These are phyloP conservation scores for Lissonota sp. DNA, from an alignment of 2,888 invertebrate species.

Conservation along the genomic window DNA sequence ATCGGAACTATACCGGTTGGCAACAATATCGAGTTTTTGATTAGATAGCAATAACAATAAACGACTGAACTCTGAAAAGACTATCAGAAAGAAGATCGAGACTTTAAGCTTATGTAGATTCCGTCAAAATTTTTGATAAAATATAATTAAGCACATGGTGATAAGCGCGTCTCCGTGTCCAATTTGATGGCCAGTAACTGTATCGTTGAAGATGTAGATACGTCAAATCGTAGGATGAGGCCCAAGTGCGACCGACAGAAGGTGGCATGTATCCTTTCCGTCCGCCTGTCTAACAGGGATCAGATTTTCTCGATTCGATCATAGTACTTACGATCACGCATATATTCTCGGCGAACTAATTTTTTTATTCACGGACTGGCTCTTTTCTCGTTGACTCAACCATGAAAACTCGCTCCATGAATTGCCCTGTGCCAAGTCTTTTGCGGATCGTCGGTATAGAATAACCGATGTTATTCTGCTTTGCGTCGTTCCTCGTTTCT, in stretches of 20 bases:
- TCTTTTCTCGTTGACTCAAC: constrained; percentile 82
- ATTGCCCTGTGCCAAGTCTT: constrained; percentile 44
- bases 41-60: no score
- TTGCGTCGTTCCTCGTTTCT: constrained; percentile 58
- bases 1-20: no score
- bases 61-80: no score
- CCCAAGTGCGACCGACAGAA: constrained; percentile 9
- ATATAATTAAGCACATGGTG: no score
- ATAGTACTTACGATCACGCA: constrained; percentile 77
- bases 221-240: no score
- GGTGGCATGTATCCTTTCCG: constrained; percentile 58
- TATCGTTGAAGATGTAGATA: no score
- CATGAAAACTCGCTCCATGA: constrained; percentile 71
- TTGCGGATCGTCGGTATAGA: constrained; percentile 52
- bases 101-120: no score
- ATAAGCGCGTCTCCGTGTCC: no score
- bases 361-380: constrained; percentile 80
- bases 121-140: no score
- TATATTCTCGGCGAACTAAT: constrained; percentile 79
- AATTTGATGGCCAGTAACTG: no score
- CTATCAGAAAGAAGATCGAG: no score
- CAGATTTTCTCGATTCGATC: constrained; percentile 69
- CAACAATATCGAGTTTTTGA: no score
- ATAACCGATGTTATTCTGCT: constrained; percentile 48
- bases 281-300: constrained; percentile 65